Conservation (phyloP, 2,797 vertebrate genomes). For the Triplophysa bombifrons region DNA sequence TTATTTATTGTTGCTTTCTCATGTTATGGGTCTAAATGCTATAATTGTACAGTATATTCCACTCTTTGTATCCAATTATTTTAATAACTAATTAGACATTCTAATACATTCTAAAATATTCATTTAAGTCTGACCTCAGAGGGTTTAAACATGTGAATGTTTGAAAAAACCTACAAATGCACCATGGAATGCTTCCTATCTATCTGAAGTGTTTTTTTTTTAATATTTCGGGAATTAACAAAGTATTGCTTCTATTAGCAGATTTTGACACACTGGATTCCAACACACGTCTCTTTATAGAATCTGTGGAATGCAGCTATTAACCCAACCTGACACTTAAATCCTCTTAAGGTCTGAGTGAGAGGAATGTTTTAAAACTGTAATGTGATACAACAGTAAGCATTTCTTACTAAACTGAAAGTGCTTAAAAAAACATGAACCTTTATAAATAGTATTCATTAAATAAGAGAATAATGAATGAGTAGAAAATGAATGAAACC, state of each 20-base stretch:
- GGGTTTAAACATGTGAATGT: neutral
- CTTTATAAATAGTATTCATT: neutral
- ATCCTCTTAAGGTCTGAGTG: neutral
- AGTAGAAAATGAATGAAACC: neutral
- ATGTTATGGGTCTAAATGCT: neutral
- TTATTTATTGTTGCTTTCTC: neutral
- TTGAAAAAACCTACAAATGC: neutral
- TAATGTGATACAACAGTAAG: neutral
- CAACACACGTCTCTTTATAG: neutral
- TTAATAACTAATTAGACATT: neutral
- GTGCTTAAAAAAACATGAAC: neutral
- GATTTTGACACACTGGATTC: neutral
- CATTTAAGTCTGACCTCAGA: neutral
- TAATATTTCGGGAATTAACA: neutral
- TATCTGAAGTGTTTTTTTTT: neutral
- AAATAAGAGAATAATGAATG: neutral
- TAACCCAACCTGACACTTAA: neutral
- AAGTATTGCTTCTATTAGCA: neutral
- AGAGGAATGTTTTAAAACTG: neutral
- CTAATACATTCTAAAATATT: neutral
- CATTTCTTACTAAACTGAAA: neutral
- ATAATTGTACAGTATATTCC: constrained; percentile 4
- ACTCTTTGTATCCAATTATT: neutral
- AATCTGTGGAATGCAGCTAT: neutral
- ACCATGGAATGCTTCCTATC: neutral